Conservation (phyloP, 1,140 invertebrate species). For the Mizuhopecten yessoensis region DNA sequence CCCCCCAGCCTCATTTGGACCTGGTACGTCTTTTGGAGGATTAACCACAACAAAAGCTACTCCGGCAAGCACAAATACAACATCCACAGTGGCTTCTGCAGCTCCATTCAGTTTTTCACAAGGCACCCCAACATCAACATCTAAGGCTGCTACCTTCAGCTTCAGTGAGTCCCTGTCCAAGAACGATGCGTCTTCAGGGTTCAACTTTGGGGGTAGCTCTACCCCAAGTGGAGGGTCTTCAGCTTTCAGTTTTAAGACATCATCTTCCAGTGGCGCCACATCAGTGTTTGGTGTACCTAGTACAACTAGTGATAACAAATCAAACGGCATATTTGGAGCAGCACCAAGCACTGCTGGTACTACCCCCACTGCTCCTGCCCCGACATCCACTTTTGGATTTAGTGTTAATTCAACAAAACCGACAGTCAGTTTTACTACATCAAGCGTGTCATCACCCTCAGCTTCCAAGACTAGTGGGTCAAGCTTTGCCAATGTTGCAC, state of each 20-base stretch:
- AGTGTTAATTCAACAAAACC: slow-evolving; percentile 18
- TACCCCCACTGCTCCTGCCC: slow-evolving; percentile 15
- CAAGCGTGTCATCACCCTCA: slow-evolving; percentile 9
- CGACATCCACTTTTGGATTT: slow-evolving; percentile 22
- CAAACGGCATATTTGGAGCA: slow-evolving; percentile 45
- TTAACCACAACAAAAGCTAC: slow-evolving; percentile 40
- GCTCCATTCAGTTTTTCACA: background rate
- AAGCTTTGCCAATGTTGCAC: background rate
- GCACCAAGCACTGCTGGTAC: slow-evolving; percentile 23
- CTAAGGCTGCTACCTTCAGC: slow-evolving; percentile 2
- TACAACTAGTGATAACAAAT: slow-evolving; percentile 41
- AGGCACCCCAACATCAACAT: background rate
- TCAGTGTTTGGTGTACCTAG: slow-evolving; percentile 49
- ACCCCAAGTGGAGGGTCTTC: background rate
- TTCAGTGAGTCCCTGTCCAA: background rate
- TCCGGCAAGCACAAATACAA: slow-evolving; percentile 10
- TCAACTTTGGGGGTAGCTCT: slow-evolving; percentile 1
- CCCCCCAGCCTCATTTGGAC: slow-evolving; percentile 8
- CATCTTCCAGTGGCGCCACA: slow-evolving; percentile 7
- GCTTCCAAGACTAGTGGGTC: background rate
- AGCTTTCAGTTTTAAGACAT: slow-evolving; percentile 9
- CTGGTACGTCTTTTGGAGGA: slow-evolving; percentile 33
- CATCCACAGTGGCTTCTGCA: background rate
- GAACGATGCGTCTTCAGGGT: background rate
- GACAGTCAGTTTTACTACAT: slow-evolving; percentile 42